phyloP scores from a whole-genome alignment of 2,888 invertebrate species.

The Hartigia nigra region DNA sequence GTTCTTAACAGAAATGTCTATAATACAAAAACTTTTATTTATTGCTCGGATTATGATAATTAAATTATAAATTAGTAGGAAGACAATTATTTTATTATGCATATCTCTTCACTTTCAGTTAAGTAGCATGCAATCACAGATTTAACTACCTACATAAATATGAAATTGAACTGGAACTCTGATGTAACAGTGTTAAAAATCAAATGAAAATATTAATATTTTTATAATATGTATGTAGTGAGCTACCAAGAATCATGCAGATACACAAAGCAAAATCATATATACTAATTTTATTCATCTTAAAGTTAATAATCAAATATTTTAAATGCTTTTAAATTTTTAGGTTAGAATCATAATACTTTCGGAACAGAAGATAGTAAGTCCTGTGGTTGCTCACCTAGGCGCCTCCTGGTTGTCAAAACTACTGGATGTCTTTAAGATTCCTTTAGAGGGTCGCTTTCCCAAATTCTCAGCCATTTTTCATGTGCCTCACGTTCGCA shows the following conservation, averaged over 20 bases:
- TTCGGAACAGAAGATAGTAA: slow-evolving; percentile 11
- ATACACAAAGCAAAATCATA: background rate
- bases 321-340: background rate
- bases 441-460: slow-evolving; percentile 89
- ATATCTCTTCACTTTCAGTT: background rate
- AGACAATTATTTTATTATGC: background rate
- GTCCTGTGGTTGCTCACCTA: slow-evolving; percentile 47
- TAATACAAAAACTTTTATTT: background rate
- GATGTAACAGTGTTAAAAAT: background rate
- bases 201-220: background rate
- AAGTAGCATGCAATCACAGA: background rate
- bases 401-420: slow-evolving; percentile 78
- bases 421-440: slow-evolving; percentile 92
- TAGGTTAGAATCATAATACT: slow-evolving; percentile 15
- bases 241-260: background rate
- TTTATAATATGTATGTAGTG: background rate
- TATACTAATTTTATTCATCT: background rate
- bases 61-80: background rate
- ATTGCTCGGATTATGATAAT: background rate
- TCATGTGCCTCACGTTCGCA: background rate
- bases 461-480: slow-evolving; percentile 82
- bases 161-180: background rate
- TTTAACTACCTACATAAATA: background rate
- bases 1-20: background rate
- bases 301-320: background rate